phyloP scores from a whole-genome alignment of 2,113 vertebrate genomes.

The Sylvia atricapilla region DNA sequence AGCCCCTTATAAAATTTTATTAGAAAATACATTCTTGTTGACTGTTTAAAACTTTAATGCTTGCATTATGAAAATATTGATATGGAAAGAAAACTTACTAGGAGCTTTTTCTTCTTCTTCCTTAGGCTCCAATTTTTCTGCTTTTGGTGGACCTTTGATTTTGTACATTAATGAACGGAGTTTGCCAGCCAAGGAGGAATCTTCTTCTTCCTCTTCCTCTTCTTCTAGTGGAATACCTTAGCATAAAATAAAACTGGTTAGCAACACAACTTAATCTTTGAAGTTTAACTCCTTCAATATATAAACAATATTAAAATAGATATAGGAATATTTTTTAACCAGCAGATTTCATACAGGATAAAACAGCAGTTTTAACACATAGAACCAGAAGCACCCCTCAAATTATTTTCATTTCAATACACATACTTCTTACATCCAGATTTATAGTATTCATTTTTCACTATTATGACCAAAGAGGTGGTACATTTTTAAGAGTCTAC shows the following conservation, averaged over 20 bases:
- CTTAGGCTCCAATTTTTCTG: conserved; percentile 76
- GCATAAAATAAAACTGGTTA: conserved; percentile 24
- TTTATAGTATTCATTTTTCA: neutral
- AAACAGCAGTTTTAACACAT: neutral
- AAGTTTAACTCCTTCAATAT: neutral
- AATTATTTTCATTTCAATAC: neutral
- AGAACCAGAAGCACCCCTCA: neutral
- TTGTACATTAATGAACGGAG: conserved; percentile 87
- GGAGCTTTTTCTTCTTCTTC: conserved; percentile 85
- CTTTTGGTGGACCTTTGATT: conserved; percentile 87
- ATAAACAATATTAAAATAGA: neutral
- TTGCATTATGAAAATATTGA: neutral
- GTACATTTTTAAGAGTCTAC: neutral
- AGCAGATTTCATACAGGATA: neutral
- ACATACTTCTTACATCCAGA: neutral
- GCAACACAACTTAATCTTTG: neutral
- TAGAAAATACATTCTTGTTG: neutral
- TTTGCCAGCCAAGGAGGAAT: conserved; percentile 86
- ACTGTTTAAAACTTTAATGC: neutral
- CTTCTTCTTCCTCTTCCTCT: conserved; percentile 83
- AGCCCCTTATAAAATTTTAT: neutral
- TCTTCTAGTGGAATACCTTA: conserved; percentile 94
- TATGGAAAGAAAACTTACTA: conserved; percentile 76
- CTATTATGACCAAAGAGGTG: neutral
- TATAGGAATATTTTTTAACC: neutral